Conservation (phyloP, 2,888 invertebrate species). For the Cantharis rustica region DNA sequence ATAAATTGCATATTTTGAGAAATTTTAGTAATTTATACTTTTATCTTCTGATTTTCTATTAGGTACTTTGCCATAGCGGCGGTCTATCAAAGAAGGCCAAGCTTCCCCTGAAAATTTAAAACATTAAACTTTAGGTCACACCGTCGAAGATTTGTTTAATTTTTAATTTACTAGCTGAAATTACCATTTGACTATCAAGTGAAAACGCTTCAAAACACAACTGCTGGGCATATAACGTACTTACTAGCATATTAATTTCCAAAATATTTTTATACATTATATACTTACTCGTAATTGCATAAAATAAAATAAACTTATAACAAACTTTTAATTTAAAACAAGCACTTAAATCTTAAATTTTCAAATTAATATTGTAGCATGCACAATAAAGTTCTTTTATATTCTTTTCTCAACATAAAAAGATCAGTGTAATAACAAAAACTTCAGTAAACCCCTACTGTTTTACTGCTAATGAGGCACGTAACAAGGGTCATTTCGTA, state of each 20-base stretch:
- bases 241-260: not conserved
- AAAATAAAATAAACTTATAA: not conserved
- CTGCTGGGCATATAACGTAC: too few species aligned
- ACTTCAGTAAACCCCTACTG: conserved; percentile 16
- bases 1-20: too few species aligned
- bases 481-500: conserved; percentile 15
- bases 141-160: too few species aligned
- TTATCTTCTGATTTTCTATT: not conserved
- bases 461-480: conserved; percentile 23
- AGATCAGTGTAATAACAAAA: conserved; percentile 9
- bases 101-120: too few species aligned
- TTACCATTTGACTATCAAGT: too few species aligned
- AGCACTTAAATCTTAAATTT: not conserved
- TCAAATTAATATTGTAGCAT: not conserved
- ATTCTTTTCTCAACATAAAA: not conserved
- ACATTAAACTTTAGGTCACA: too few species aligned
- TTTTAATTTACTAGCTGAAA: too few species aligned
- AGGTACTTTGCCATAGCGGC: too few species aligned
- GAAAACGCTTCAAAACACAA: too few species aligned
- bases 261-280: not conserved
- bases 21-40: not conserved
- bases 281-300: not conserved
- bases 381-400: not conserved
- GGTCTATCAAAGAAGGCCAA: too few species aligned
- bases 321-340: not conserved